Conservation (phyloP, 2,888 invertebrate genomes). For the Drosophila bunnanda region DNA sequence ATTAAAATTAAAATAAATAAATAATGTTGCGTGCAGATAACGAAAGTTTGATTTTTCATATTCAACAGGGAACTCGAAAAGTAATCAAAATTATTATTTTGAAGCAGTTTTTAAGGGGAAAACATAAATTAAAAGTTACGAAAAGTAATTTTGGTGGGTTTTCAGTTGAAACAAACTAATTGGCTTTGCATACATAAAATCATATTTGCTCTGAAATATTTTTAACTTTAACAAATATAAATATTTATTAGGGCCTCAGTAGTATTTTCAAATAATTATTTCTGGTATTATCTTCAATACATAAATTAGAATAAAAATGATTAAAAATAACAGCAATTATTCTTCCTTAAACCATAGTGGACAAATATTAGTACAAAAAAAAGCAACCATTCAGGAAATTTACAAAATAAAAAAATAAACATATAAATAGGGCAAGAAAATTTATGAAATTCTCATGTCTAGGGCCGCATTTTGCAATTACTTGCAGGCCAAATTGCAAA, state of each 20-base stretch:
- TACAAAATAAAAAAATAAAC: background rate
- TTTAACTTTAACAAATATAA: too few relatives aligned
- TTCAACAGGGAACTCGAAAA: conserved; percentile 1
- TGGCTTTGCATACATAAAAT: background rate
- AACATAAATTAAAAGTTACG: conserved; percentile 1
- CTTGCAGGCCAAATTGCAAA: conserved; percentile 41
- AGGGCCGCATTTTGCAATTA: conserved; percentile 37
- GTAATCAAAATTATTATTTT: background rate
- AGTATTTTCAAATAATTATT: too few relatives aligned
- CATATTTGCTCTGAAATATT: too few relatives aligned
- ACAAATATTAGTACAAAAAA: background rate
- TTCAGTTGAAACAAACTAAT: conserved; percentile 1
- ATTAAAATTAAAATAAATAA: conserved; percentile 44
- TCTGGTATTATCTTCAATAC: background rate
- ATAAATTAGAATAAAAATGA: background rate
- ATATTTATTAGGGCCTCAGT: too few relatives aligned
- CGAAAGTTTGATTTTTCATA: conserved; percentile 9
- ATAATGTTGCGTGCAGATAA: conserved; percentile 10
- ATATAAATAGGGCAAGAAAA: conserved; percentile 14
- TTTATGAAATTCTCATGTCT: conserved; percentile 6
- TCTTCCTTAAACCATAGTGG: background rate
- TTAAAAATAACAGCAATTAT: background rate
- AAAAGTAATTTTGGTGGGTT: background rate
- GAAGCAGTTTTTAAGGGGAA: background rate
- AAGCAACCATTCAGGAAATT: background rate